phyloP scores from a whole-genome alignment of 2,888 invertebrate species.

The Ornithoptera alexandrae region DNA sequence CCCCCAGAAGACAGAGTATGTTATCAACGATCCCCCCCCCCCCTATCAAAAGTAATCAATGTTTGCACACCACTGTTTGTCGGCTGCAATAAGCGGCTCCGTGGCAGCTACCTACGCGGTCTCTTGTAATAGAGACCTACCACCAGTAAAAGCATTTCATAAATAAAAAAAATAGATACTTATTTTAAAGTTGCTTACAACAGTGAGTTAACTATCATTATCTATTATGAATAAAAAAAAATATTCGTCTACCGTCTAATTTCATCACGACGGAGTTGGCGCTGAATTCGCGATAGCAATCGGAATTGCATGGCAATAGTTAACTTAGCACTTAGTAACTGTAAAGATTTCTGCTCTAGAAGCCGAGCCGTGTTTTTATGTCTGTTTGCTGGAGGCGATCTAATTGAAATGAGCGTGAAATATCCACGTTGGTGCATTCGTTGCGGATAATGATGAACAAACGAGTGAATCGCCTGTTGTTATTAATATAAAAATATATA shows the following conservation, averaged over 20 bases:
- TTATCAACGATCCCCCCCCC: too few relatives aligned
- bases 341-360: constrained; percentile 26
- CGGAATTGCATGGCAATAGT: background rate
- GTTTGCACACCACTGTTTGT: too few relatives aligned
- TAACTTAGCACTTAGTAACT: constrained; percentile 9
- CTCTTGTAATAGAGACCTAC: too few relatives aligned
- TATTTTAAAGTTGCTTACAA: too few relatives aligned
- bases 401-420: constrained; percentile 23
- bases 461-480: background rate
- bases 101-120: too few relatives aligned
- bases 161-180: too few relatives aligned
- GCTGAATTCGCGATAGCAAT: constrained; percentile 11
- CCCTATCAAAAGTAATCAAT: too few relatives aligned
- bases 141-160: too few relatives aligned
- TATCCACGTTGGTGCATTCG: constrained; percentile 7
- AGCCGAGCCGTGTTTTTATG: constrained; percentile 12
- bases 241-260: too few relatives aligned
- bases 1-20: too few relatives aligned
- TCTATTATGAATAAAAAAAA: background rate
- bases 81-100: too few relatives aligned
- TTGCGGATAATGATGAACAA: constrained; percentile 9
- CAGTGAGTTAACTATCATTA: too few relatives aligned
- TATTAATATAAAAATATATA: background rate
- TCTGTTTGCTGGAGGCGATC: constrained; percentile 7
- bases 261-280: background rate